Evolutionary conservation across 1,140 invertebrate species (phyloP), one percentile per base, ranked within the genome.

Genomic region (Thaumetopoea pityocampa): DNA sequence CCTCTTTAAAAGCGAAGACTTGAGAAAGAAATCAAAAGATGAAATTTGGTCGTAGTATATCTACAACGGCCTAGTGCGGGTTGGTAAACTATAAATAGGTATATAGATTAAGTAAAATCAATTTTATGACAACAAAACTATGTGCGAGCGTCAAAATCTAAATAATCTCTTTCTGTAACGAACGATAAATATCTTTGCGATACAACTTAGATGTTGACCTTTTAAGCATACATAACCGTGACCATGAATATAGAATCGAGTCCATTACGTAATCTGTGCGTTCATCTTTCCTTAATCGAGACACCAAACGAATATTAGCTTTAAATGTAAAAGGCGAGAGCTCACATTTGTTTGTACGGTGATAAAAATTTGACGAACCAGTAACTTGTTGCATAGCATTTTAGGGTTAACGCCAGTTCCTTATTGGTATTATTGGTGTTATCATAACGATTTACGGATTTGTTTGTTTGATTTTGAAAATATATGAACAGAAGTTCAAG

Each of bases 211-310:
- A 43, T 19, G 42, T 47, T 47, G 53, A 54, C 61, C 57, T 61
- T 32, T 56, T 51, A 46, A 45, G 28, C 41, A 47, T 37, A 41
- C 37, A 36, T 23, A 66, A 45, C 60, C 59, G 55, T 69, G 66
- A 67, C 66, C 62, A 49, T 69, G 60, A 69, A 47, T 49, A 40
- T 52, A 52, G 55, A 56, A 63, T 68, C 62, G 48, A 56, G 62
- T 51, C 45, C 37, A 40, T 69, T 69, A 57, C 60, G 62, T 66
- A 66, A 69, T 38, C 46, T 37, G 52, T 55, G 54, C 51, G 51
- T 44, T 52, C 47, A 60, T 57, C 48, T 54, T 62, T 56, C 52
- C 53, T 56, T 41, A 45, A 49, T 43, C 28, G 17, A 46, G 17
- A 36, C 22, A 27, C 28, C 23, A 18, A 11, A 5, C 28, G n/a